Conservation (phyloP, 23 tunicate genomes). For the Halocynthia roretzi region DNA sequence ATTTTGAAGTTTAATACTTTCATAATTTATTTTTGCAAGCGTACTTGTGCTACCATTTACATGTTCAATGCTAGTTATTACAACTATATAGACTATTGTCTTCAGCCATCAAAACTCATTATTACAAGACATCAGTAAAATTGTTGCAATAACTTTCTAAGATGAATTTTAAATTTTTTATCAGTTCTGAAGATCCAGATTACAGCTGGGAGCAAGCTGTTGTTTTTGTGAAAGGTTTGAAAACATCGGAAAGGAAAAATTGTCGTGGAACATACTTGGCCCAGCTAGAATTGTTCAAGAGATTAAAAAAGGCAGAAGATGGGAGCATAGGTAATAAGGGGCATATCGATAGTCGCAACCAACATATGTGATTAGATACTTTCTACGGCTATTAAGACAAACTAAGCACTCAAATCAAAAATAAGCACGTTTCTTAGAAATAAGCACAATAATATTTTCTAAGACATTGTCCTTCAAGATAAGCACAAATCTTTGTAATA, state of each 20-base stretch:
- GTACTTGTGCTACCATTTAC: no score
- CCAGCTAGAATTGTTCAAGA: slow-evolving; percentile 47
- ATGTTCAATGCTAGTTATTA: no score
- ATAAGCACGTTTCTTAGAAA: no score
- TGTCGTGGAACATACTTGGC: slow-evolving; percentile 62
- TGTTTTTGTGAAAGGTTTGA: slow-evolving; percentile 23
- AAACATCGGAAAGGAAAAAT: slow-evolving; percentile 27
- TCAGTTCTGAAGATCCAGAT: slow-evolving; percentile 23
- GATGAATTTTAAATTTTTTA: background rate
- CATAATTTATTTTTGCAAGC: background rate
- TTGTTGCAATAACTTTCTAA: background rate
- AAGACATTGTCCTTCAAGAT: no score
- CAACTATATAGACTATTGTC: no score
- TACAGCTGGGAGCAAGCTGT: slow-evolving; percentile 32
- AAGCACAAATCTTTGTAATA: no score
- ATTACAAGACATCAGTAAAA: background rate
- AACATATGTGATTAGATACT: no score
- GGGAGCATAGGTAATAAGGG: background rate
- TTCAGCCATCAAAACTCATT: background rate
- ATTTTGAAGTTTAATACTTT: background rate
- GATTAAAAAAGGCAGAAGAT: slow-evolving; percentile 15
- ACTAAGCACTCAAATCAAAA: no score
- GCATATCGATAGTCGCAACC: no score
- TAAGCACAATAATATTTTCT: no score
- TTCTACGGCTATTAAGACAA: no score